phyloP scores from a whole-genome alignment of 2,113 vertebrate genomes.

The Cromileptes altivelis region DNA sequence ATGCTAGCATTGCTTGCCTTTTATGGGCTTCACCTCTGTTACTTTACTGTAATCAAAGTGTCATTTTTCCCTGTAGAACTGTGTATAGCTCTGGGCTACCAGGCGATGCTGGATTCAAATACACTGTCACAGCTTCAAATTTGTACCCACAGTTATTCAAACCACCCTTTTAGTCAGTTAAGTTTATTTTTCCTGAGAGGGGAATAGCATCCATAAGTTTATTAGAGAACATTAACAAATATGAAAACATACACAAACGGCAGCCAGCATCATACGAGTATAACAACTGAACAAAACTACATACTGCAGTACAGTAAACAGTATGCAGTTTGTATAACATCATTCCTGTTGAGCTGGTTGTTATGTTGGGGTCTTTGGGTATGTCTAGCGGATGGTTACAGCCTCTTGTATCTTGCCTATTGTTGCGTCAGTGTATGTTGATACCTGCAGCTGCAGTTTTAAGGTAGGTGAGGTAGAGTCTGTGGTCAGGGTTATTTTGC shows the following conservation, averaged over 20 bases:
- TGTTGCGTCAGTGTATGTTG: not conserved
- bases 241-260: too few species aligned
- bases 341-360: slow-evolving; percentile 1
- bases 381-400: not conserved
- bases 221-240: too few species aligned
- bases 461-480: not conserved
- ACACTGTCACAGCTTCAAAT: not conserved
- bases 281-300: too few species aligned
- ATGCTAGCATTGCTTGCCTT: too few species aligned
- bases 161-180: not conserved
- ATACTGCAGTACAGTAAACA: not conserved
- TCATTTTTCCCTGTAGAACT: not conserved
- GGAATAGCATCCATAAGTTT: too few species aligned
- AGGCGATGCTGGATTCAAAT: not conserved
- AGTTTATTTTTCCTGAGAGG: not conserved
- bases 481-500: not conserved
- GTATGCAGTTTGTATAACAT: not conserved
- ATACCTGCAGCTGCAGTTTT: not conserved
- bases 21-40: too few species aligned
- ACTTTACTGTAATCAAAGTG: not conserved
- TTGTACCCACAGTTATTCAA: not conserved
- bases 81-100: not conserved
- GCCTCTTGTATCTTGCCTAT: not conserved
- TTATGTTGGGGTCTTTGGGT: slow-evolving; percentile 2
- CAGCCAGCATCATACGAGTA: too few species aligned